A percentile compares a stretch with the other conserved stretches of the same genome.
These are phyloP conservation scores for Drosophila silvestris DNA, from an alignment of 2,888 invertebrate genomes.

Conservation along the genomic window DNA sequence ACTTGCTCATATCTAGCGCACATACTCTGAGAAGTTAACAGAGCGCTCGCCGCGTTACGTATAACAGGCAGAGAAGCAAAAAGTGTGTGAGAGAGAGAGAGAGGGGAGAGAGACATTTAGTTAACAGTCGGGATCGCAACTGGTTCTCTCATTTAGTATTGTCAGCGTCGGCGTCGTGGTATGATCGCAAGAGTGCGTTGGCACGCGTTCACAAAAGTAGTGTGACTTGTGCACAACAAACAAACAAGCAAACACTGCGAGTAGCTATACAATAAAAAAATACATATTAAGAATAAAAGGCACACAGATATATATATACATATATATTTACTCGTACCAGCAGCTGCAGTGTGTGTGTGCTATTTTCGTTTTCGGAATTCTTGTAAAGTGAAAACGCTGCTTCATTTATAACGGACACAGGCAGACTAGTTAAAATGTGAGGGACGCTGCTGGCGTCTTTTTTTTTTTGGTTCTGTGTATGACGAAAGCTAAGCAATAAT, in stretches of 20 bases:
- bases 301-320: not conserved
- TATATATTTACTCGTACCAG: not conserved
- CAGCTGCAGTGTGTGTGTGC: conserved; percentile 28
- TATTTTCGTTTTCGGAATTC: conserved; percentile 38
- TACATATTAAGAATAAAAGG: not conserved
- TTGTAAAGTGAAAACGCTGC: conserved; percentile 40
- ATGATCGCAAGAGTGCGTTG: conserved; percentile 35
- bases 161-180: conserved; percentile 39
- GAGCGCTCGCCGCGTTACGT: conserved; percentile 18
- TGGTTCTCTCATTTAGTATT: conserved; percentile 35
- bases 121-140: conserved; percentile 41
- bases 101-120: not conserved
- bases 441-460: conserved; percentile 22
- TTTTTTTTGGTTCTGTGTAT: not conserved
- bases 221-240: not conserved
- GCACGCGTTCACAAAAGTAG: conserved; percentile 29
- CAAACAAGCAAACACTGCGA: not conserved
- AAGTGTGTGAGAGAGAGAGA: not conserved
- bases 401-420: conserved; percentile 5
- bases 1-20: conserved; percentile 9
- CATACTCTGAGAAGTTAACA: conserved; percentile 22
- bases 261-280: not conserved
- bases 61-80: not conserved
- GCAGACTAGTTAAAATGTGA: conserved; percentile 35
- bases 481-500: conserved; percentile 24